Conservation (phyloP, 2,113 vertebrate species). For the Laticauda colubrina region DNA sequence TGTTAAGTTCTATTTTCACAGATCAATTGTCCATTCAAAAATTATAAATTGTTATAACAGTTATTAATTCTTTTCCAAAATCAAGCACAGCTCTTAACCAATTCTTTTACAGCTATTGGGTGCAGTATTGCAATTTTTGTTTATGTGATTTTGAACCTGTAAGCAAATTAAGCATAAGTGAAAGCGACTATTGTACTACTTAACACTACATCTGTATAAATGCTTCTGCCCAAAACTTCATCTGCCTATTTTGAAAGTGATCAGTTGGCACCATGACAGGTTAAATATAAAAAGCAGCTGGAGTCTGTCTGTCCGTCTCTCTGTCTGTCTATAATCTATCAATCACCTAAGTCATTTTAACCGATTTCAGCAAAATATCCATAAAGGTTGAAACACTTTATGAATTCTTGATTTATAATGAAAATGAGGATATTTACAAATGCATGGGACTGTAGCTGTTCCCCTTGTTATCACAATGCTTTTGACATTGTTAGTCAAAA, state of each 20-base stretch:
- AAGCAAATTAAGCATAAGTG: not conserved
- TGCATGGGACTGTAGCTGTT: constrained; percentile 16
- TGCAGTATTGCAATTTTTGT: not conserved
- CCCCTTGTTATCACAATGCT: constrained; percentile 25
- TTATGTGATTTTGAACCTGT: not conserved
- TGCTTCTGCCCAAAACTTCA: not conserved
- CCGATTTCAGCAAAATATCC: not conserved
- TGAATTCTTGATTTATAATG: not conserved
- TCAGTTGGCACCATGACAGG: constrained; percentile 19
- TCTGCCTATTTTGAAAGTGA: constrained; percentile 1
- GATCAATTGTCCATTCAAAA: not conserved
- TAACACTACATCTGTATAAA: not conserved
- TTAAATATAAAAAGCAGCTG: constrained; percentile 40
- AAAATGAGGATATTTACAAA: constrained; percentile 20
- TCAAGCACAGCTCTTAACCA: not conserved
- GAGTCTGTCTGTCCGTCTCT: no score
- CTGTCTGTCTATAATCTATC: not conserved
- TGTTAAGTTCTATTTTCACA: not conserved
- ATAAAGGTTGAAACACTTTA: not conserved
- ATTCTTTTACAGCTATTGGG: not conserved
- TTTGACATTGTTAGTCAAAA: constrained; percentile 42
- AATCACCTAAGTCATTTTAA: not conserved
- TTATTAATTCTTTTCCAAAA: not conserved
- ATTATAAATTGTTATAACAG: not conserved
- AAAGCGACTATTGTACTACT: not conserved